Percentiles rank a stretch among this genome's conserved stretches.
Conservation (phyloP, 2,113 vertebrate species). For the Alethe castanea region DNA sequence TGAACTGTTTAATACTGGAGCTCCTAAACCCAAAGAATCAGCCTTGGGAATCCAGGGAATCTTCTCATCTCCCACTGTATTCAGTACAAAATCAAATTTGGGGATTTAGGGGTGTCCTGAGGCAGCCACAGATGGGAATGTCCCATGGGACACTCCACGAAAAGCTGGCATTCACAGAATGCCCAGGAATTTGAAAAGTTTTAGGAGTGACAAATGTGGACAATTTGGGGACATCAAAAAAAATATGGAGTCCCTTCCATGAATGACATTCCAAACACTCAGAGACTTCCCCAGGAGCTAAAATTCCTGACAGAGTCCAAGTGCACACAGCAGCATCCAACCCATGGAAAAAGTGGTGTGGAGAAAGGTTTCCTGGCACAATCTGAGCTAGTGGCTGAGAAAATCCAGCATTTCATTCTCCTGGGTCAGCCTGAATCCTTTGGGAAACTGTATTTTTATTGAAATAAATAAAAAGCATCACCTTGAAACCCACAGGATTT, state of each 20-base stretch:
- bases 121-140: not conserved
- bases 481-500: not conserved
- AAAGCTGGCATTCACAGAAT: not conserved
- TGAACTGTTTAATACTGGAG: not conserved
- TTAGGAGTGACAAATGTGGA: not conserved
- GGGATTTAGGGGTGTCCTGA: not conserved
- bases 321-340: not conserved
- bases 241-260: not conserved
- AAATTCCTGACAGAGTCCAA: not conserved
- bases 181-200: not conserved
- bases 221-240: not conserved
- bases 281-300: not conserved
- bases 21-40: not conserved
- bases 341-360: not conserved
- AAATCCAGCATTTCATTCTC: not conserved
- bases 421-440: not conserved
- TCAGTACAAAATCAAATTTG: not conserved
- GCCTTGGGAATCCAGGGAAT: not conserved
- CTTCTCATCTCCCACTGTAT: not conserved
- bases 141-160: accelerated
- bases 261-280: accelerated
- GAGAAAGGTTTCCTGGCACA: not conserved
- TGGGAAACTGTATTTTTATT: not conserved
- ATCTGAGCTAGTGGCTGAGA: not conserved
- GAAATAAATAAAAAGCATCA: not conserved